Evolutionary conservation across 2,888 invertebrate species (phyloP), one percentile per base, ranked within the genome.

Genomic region (Troides oblongomaculatus): DNA sequence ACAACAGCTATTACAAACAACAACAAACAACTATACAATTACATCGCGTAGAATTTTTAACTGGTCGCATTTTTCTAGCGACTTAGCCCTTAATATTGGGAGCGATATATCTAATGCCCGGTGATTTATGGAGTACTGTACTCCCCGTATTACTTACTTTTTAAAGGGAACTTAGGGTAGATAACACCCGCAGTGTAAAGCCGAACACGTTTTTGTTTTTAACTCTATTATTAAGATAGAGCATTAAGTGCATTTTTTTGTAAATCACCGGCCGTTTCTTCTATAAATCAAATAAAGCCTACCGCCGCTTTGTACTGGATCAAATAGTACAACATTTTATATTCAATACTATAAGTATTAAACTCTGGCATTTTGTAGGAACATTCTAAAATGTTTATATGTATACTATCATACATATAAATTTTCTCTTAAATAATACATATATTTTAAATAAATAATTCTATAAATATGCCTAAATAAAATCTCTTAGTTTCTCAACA

Each of bases 41-140:
- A 62, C 67, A 62, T 14, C 50, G 61, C n/a, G 43, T 56, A 57
- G 56, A 25, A 23, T 68, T 65, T 72, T 71, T 68, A 63, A 70
- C 63, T 66, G 60, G 50, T 43, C 68, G 60, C 67, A 62, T 66
- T 70, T 62, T 58, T 64, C 66, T 66, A 66, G 71, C 72, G 72
- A 74, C 74, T 71, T 73, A 75, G 75, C 76, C 77, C 75, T 81
- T 79, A 78, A 78, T 76, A 79, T 77, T 78, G 72, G 74, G 75
- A 73, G 79, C 80, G 81, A 86, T 85, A 86, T 80, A 83, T 59
- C 63, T 86, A 86, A 87, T 85, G 80, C 87, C 76, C 79, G 81
- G 86, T 90, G 90, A 90, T 90, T 89, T 90, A 90, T 89, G 76
- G 84, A 83, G 81, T 84, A 81, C 80, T 82, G 78, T 83, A 81